Percentiles rank a stretch among this genome's conserved stretches.
phyloP scores from a whole-genome alignment of 1,140 invertebrate genomes.

The Cepaea nemoralis region DNA sequence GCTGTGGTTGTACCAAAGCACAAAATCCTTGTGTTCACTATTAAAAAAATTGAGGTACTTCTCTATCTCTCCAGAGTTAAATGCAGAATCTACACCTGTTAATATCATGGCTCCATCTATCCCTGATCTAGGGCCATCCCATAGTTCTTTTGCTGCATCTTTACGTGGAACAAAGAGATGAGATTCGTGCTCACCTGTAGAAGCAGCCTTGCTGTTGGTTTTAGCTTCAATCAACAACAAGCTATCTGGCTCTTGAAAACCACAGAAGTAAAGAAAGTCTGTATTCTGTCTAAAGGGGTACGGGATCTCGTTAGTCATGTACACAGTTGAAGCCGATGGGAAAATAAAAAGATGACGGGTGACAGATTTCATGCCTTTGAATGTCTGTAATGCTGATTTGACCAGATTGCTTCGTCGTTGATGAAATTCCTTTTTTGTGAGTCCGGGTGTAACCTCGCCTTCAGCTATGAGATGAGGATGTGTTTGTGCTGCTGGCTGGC shows the following conservation, averaged over 20 bases:
- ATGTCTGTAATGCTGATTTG: conserved; percentile 71
- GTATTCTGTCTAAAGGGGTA: conserved; percentile 94
- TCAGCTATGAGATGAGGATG: conserved; percentile 84
- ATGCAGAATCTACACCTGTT: conserved; percentile 79
- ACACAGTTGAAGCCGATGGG: conserved; percentile 85
- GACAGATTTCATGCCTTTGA: conserved; percentile 59
- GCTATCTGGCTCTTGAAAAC: conserved; percentile 90
- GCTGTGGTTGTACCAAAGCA: conserved; percentile 70
- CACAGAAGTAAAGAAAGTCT: conserved; percentile 92
- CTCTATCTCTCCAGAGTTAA: conserved; percentile 66
- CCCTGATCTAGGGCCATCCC: conserved; percentile 90
- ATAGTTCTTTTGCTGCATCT: conserved; percentile 78
- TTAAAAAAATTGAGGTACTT: conserved; percentile 61
- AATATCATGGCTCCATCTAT: conserved; percentile 76
- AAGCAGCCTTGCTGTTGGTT: conserved; percentile 8
- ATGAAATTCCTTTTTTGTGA: conserved; percentile 82
- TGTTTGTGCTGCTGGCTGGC: conserved; percentile 83
- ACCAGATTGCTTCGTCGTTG: conserved; percentile 80
- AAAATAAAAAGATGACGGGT: conserved; percentile 81
- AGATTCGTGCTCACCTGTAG: conserved; percentile 43
- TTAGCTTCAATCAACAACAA: conserved; percentile 78
- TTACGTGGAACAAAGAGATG: conserved; percentile 73
- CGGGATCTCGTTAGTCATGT: conserved; percentile 94
- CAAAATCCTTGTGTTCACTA: conserved; percentile 52
- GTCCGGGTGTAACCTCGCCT: conserved; percentile 82